These are phyloP conservation scores for Tylochromis polylepis DNA, from an alignment of 2,113 vertebrate species.

Conservation along the genomic window DNA sequence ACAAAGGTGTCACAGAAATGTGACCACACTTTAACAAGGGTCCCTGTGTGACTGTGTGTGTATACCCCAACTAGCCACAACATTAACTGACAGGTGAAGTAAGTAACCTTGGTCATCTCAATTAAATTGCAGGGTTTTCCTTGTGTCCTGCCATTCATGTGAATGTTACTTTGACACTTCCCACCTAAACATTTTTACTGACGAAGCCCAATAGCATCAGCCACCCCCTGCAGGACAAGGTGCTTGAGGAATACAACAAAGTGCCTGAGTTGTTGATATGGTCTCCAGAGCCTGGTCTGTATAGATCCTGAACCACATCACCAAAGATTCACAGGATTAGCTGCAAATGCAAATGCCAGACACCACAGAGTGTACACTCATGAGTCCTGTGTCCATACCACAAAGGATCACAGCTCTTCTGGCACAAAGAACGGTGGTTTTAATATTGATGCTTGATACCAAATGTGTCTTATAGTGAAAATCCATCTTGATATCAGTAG, in stretches of 20 bases:
- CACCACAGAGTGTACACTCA: background rate
- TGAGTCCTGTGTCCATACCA: background rate
- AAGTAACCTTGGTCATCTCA: background rate
- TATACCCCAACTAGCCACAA: background rate
- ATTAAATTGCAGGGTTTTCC: background rate
- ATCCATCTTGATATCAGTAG: background rate
- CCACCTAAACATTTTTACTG: background rate
- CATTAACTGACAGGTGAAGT: background rate
- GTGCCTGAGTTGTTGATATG: background rate
- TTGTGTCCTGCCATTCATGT: background rate
- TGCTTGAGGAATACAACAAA: background rate
- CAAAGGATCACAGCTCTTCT: background rate
- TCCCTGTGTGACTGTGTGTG: background rate
- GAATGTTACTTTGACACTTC: background rate
- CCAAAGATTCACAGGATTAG: background rate
- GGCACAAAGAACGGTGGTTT: background rate
- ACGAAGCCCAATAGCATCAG: background rate
- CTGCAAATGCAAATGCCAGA: background rate
- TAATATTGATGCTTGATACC: background rate
- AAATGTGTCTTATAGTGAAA: background rate
- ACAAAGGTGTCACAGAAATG: background rate
- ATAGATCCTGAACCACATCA: background rate
- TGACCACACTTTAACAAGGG: slow-evolving; percentile 30
- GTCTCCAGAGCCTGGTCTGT: background rate
- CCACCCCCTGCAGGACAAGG: background rate